A percentile compares a stretch with the other conserved stretches of the same genome.
Conservation (phyloP, 1,140 invertebrate species). For the Ditylenchus dipsaci region DNA sequence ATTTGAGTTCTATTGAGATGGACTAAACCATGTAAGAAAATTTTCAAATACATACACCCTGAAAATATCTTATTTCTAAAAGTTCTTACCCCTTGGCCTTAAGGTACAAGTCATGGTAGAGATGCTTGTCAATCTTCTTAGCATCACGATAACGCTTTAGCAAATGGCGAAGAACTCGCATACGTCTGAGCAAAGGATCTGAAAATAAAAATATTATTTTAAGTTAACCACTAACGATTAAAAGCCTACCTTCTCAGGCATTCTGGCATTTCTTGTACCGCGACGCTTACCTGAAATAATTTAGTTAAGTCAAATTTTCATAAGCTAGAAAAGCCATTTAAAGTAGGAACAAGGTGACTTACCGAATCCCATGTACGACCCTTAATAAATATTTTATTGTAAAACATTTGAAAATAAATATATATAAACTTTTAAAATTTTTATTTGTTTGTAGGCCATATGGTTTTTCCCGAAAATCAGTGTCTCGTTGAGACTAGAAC, state of each 20-base stretch:
- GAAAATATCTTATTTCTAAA: no score
- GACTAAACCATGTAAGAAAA: no score
- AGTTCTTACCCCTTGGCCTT: slow-evolving; percentile 76
- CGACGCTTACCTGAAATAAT: slow-evolving; percentile 71
- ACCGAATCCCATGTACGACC: slow-evolving; percentile 94
- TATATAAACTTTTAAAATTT: background rate
- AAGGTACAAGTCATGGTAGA: slow-evolving; percentile 97
- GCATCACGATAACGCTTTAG: slow-evolving; percentile 93
- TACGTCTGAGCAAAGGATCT: slow-evolving; percentile 94
- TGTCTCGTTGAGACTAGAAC: slow-evolving; percentile 13
- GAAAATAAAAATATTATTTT: no score
- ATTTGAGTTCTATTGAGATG: no score
- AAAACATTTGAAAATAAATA: background rate
- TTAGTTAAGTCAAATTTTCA: no score
- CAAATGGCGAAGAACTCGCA: slow-evolving; percentile 87
- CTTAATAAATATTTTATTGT: slow-evolving; percentile 66
- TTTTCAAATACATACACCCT: no score
- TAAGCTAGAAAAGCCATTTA: slow-evolving; percentile 39
- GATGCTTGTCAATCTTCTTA: slow-evolving; percentile 96
- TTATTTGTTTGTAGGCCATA: slow-evolving; percentile 4
- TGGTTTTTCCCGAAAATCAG: slow-evolving; percentile 18
- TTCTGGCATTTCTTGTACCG: slow-evolving; percentile 95
- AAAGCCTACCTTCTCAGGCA: slow-evolving; percentile 82
- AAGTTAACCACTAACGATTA: no score
- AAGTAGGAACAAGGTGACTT: no score